Evolutionary conservation across 2,113 vertebrate species (phyloP).

Genomic region (Thalassarche chlororhynchos): DNA sequence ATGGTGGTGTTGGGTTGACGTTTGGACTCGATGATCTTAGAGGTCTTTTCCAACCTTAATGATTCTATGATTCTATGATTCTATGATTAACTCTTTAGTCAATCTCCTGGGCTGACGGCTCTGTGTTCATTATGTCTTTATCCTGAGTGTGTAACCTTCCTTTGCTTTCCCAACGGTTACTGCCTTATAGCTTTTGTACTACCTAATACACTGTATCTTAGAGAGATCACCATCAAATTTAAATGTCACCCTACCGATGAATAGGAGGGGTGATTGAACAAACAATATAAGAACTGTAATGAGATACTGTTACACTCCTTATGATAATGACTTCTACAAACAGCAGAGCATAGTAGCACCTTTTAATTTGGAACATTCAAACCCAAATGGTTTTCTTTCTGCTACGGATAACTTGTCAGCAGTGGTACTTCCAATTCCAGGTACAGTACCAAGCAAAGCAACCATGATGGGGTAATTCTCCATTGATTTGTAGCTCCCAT

Average conservation of each 20-base stretch:
- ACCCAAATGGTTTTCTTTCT: neutral
- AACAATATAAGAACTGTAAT: neutral
- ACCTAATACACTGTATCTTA: neutral
- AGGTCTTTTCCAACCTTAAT: too few relatives aligned
- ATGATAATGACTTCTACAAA: neutral
- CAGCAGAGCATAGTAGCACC: neutral
- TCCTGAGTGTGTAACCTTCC: neutral
- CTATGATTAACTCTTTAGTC: neutral
- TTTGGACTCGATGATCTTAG: too few relatives aligned
- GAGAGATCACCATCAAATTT: neutral
- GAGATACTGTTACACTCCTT: neutral
- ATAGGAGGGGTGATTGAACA: neutral
- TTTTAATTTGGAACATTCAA: neutral
- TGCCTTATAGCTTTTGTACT: neutral
- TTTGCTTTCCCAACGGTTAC: neutral
- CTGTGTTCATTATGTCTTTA: neutral
- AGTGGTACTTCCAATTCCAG: neutral
- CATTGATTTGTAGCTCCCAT: neutral
- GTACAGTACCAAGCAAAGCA: neutral
- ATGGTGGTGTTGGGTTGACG: too few relatives aligned
- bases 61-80: too few relatives aligned
- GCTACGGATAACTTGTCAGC: neutral
- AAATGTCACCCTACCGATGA: neutral
- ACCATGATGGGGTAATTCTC: neutral
- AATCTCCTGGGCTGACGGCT: neutral